phyloP scores from a whole-genome alignment of 2,797 vertebrate species.

The Melanogrammus aeglefinus region DNA sequence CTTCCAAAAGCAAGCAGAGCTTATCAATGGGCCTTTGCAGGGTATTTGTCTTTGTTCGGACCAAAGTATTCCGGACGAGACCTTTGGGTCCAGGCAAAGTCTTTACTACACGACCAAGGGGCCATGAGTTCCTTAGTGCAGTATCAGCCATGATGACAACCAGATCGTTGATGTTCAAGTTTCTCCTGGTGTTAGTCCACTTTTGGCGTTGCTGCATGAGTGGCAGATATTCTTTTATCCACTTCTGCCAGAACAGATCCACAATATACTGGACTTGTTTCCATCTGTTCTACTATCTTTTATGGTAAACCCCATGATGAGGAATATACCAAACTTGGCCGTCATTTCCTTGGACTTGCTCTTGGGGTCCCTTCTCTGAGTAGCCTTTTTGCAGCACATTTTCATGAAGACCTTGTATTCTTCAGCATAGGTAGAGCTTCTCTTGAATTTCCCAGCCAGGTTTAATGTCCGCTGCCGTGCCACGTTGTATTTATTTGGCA shows the following conservation, averaged over 20 bases:
- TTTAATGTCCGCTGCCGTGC: too few relatives aligned
- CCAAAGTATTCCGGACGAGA: not conserved
- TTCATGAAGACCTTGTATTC: not conserved
- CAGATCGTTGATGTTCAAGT: not conserved
- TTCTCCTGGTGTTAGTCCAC: slow-evolving; percentile 2
- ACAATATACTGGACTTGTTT: slow-evolving; percentile 3
- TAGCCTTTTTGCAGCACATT: not conserved
- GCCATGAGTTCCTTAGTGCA: slow-evolving; percentile 27
- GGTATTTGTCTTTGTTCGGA: not conserved
- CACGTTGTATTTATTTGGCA: too few relatives aligned
- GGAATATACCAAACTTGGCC: not conserved
- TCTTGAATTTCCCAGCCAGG: not conserved
- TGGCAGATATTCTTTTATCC: slow-evolving; percentile 23
- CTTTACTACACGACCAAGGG: not conserved
- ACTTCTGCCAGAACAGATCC: slow-evolving; percentile 25
- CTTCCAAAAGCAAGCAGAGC: not conserved
- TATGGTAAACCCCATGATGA: not conserved
- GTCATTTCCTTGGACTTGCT: not conserved
- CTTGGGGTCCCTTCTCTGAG: not conserved
- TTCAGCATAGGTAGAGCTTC: not conserved
- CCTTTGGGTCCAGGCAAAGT: not conserved
- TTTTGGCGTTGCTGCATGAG: slow-evolving; percentile 15
- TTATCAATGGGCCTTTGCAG: not conserved
- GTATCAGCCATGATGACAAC: slow-evolving; percentile 21
- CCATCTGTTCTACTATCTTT: slow-evolving; percentile 13